Conservation (phyloP, 2,888 invertebrate genomes). For the Sturmia bella region DNA sequence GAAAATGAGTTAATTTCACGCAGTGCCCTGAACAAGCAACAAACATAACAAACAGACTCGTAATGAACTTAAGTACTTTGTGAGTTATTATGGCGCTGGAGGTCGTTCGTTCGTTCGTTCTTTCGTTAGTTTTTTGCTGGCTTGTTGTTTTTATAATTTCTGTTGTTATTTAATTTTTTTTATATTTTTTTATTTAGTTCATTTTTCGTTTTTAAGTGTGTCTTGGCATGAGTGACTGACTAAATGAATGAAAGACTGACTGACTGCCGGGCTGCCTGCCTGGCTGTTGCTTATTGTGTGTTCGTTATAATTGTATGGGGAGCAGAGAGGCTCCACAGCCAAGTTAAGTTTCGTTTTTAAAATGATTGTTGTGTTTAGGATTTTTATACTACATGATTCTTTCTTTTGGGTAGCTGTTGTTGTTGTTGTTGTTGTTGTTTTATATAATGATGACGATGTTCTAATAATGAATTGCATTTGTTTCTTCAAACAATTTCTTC, state of each 20-base stretch:
- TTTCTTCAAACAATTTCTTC: slow-evolving; percentile 39
- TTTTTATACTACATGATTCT: not conserved
- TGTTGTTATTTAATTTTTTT: slow-evolving; percentile 23
- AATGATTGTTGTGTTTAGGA: slow-evolving; percentile 47
- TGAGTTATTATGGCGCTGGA: slow-evolving; percentile 69
- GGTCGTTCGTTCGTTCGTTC: slow-evolving; percentile 59
- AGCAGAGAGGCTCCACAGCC: slow-evolving; percentile 39
- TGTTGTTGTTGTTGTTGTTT: slow-evolving; percentile 38
- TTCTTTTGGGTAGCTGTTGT: slow-evolving; percentile 26
- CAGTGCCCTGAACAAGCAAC: slow-evolving; percentile 57
- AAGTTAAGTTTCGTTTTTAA: slow-evolving; percentile 44
- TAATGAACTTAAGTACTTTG: slow-evolving; percentile 67
- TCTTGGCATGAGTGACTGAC: slow-evolving; percentile 50
- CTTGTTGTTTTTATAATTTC: slow-evolving; percentile 44
- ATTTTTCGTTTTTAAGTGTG: slow-evolving; percentile 23
- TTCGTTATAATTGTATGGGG: slow-evolving; percentile 27
- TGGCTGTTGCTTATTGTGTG: slow-evolving; percentile 14
- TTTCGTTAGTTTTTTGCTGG: slow-evolving; percentile 3
- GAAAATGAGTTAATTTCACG: slow-evolving; percentile 70
- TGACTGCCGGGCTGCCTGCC: slow-evolving; percentile 12
- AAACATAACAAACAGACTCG: slow-evolving; percentile 45
- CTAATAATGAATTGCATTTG: slow-evolving; percentile 58
- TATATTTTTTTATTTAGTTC: not conserved
- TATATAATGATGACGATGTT: slow-evolving; percentile 54
- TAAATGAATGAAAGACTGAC: too few relatives aligned